phyloP scores from a whole-genome alignment of 2,797 vertebrate genomes.

The Galagoides demidoff region DNA sequence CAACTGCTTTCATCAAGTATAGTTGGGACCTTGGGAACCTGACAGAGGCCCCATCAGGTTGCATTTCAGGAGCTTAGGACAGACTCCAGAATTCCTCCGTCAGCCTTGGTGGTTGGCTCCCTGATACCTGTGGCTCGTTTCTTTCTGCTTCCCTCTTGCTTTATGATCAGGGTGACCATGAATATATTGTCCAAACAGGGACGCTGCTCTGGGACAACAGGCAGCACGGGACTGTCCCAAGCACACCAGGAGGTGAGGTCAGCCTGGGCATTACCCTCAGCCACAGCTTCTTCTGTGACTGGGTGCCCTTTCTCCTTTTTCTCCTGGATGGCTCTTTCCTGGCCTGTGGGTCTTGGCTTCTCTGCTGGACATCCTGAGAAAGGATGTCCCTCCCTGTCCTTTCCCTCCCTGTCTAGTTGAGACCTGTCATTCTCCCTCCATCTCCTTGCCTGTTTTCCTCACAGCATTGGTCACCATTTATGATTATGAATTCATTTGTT shows the following conservation, averaged over 20 bases:
- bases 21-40: fast-evolving
- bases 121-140: not conserved
- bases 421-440: not conserved
- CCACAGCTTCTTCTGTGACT: too few relatives aligned
- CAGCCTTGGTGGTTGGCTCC: fast-evolving
- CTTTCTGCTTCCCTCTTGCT: not conserved
- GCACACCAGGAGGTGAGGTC: not conserved
- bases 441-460: not conserved
- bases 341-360: not conserved
- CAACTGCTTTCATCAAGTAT: not conserved
- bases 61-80: not conserved
- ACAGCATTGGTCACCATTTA: not conserved
- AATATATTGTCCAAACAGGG: not conserved
- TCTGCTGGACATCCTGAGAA: too few relatives aligned
- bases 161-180: not conserved
- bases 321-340: not conserved
- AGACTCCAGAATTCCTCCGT: not conserved
- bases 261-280: not conserved
- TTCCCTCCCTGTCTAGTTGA: not conserved
- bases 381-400: not conserved
- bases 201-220: not conserved
- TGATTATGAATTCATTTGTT: not conserved
- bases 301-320: not conserved
- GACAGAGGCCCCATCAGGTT: not conserved
- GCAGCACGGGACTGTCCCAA: not conserved